Evolutionary conservation across 2,888 invertebrate genomes (phyloP), one percentile per base, ranked within the genome.

Genomic region (Leptopilina syphax): DNA sequence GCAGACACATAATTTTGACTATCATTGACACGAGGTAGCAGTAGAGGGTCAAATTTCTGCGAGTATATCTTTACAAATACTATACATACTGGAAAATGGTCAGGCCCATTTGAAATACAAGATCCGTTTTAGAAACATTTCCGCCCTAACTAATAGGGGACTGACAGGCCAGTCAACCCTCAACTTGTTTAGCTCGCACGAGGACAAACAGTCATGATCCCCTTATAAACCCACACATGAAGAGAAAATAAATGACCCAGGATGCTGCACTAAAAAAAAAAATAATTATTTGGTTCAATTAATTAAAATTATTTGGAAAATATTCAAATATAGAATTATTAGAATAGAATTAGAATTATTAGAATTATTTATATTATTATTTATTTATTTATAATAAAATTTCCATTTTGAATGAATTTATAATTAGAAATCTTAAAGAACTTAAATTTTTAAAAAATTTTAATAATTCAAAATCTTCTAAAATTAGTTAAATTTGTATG

Each of bases 111-210:
- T 10, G 27, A 70, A 12, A 70, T 47, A 27, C 18, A 70, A 50
- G 68, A 50, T 70, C 47, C 50, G 24, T 27, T 10, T 70, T 70
- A 47, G 68, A 70, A 70, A 70, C 70, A 70, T 70, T 70, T 70
- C 70, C 70, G 70, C 70, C 70, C 70, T 54, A 70, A 50, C 70
- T 50, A 70, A 54, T 70, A 54, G 70, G 70, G 70, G 44, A 6
- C 24, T 34, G 44, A 70, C 27, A 50, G 70, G 24, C 8, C 12
- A 47, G 27, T 50, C 50, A 50, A 12, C 13, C 50, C 54, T 27
- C 70, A 24, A 68, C 12, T 24, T 50, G 24, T 50, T 47, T 12
- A 50, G 34, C 44, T 54, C 54, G 70, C 70, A 70, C 70, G 27
- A 70, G 54, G 24, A 50, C 50, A 70, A 70, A 68, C 24, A 18